Evolutionary conservation across 2,888 invertebrate species (phyloP), one percentile per base, ranked within the genome.

Genomic region (Dynastes grantii): DNA sequence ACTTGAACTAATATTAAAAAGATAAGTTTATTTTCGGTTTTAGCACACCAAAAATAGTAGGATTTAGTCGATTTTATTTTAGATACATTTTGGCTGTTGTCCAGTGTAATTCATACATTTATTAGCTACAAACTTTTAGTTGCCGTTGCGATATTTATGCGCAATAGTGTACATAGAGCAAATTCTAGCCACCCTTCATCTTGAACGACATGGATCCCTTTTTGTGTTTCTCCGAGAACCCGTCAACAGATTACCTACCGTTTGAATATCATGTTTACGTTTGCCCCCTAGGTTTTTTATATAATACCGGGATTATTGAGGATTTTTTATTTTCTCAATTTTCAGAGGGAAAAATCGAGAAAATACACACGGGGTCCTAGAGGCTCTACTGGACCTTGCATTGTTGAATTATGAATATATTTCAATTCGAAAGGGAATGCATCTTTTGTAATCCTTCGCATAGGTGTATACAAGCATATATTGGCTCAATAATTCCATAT

Each of bases 191-290:
- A 55, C 53, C 71, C 71, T 71, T 70, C 32, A 9, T 37, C 32
- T 55, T 22, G 65, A 11, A 11, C 45, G 53, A 32, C 61, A 40
- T 40, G 27, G 61, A 83, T 80, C 81, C 22, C 79, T 81, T 81
- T 61, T 40, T 49, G 45, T 55, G 51, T 68, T 75, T 27, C 27
- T 49, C 29, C 78, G 32, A 79, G 82, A 85, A 85, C 85, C 85
- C 84, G 84, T 82, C 84, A 81, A 80, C 81, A 83, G 85, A 84
- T 85, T 85, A 85, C 80, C 81, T 83, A 84, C 82, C 83, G 84
- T 85, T 85, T 85, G 85, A 86, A 85, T 85, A 84, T 85, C 84
- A 84, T 85, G 84, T 85, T 84, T 85, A 82, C 80, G 82, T 83
- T 82, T 81, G 83, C 84, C 84, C 83, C 82, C 81, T 78, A 81